Evolutionary conservation across 2,888 invertebrate species (phyloP), one percentile per base, ranked within the genome.

Genomic region (Drosophila lacicola): DNA sequence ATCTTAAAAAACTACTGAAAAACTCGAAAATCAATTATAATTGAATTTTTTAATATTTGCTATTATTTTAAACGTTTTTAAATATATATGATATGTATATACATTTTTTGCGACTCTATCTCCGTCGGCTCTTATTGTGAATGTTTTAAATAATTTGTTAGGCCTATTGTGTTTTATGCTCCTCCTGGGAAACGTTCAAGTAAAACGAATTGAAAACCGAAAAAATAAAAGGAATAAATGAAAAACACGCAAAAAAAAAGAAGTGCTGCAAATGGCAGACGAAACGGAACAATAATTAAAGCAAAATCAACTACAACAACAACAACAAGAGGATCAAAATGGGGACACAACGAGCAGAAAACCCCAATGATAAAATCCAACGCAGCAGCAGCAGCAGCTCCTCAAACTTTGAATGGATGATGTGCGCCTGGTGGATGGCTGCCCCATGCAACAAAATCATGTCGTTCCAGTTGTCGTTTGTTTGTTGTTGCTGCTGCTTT

Each of bases 211-310:
- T 55, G 29, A 33, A 66, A 66, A 53, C 19, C 57, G 55, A 61
- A 71, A 61, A 55, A 57, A 57, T 49, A 68, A 45, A 51, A 46
- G 41, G 6, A 34, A 25, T 14, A 34, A 50, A 4, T 34, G 33
- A 45, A 33, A 47, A 13, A 64, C 39, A 62, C 39, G 46, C 42
- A 69, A 21, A 42, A 69, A 21, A 42, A 55, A 58, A 70, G 62
- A 69, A 70, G 64, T 81, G 70, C 72, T 74, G 69, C 69, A 77
- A 79, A 71, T 77, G 74, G 58, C 82, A 85, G 82, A 85, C 82
- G 82, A 79, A 82, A 82, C 73, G 88, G 76, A 80, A 88, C 83
- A 81, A 86, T 88, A 86, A 86, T 86, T 88, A 83, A 84, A 76
- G 84, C 78, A 75, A 78, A 79, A 78, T 70, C 74, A 77, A 67